Base-by-base conservation (phyloP, 2,113 vertebrate species). In the Oreochromis aureus region DNA sequence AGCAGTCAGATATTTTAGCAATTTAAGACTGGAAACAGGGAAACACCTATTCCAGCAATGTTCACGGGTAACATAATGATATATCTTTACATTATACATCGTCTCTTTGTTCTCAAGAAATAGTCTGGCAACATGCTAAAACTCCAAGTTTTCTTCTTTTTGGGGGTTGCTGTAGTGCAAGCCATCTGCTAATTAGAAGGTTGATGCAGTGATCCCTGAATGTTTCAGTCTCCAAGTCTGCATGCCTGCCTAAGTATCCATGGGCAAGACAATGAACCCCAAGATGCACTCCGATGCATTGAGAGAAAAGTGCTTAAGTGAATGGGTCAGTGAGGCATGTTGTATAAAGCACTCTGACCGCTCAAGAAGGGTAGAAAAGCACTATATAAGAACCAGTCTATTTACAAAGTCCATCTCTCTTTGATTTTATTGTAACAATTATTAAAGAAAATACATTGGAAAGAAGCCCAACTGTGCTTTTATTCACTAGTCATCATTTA, bases 311-410 rank as follows among this genome's bases (percentile, higher is more conserved):
- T 69, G 61, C 61, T 22, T 39, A 39, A n/a, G 18, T 39, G 61
- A 66, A 39, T 69, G 11, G 0, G 34, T 66, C 61, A 66, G 34
- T 66, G 34, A 39, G 61, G 34, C 61, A 39, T 39, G 36, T 39
- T 39, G 36, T 39, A 39, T 39, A 39, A 39, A 10, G 4, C 36
- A 39, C 36, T 39, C 4, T 39, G 10, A 39, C 19, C 0, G 11
- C 19, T 6, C 61, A 66, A 39, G 11, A 39, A 66, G 19, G 34
- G 19, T 39, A 69, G 61, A 66, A 39, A 66, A 69, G 19, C 34
- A 39, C 19, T 0, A 69, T 69, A 0, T 22, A 39, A 69, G 61
- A 69, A 69, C 0, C 19, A 0, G 61, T 13, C 61, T 19, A 39
- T 8, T 69, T 39, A 39, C 61, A 22, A 69, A 66, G 5, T 12